These are phyloP conservation scores for Lydus trimaculatus DNA, from an alignment of 2,888 invertebrate species.

Conservation along the genomic window DNA sequence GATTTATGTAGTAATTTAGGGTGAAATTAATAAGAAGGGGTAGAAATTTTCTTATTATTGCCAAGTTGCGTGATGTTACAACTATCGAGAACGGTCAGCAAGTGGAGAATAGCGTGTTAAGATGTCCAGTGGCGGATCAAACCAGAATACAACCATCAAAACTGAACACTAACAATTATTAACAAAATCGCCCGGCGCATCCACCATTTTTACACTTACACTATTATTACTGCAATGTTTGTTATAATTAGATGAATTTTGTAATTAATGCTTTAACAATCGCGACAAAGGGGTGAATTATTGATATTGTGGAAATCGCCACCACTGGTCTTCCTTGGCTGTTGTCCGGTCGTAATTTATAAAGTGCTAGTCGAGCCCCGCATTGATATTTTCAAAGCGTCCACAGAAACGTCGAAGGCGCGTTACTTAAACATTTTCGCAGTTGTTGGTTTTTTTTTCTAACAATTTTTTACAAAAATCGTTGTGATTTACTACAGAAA, in stretches of 20 bases:
- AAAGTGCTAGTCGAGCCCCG: slow-evolving; percentile 45
- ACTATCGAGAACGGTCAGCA: slow-evolving; percentile 50
- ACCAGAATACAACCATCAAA: not conserved
- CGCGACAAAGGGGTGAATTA: not conserved
- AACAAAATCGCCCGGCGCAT: slow-evolving; percentile 7
- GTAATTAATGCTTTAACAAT: no score
- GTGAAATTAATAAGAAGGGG: slow-evolving; percentile 30
- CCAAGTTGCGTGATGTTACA: slow-evolving; percentile 55
- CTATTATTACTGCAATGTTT: no score
- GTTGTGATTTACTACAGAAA: not conserved
- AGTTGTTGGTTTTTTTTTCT: not conserved
- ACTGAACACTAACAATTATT: not conserved
- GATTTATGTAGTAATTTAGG: slow-evolving; percentile 34
- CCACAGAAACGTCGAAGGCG: slow-evolving; percentile 36
- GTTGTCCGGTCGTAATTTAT: slow-evolving; percentile 45
- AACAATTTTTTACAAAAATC: slow-evolving; percentile 5
- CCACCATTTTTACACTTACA: slow-evolving; percentile 25
- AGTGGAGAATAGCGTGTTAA: slow-evolving; percentile 59
- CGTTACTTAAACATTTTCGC: slow-evolving; percentile 18
- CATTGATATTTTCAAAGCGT: slow-evolving; percentile 47
- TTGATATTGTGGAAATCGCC: slow-evolving; percentile 15
- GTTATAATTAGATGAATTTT: not conserved
- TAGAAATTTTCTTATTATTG: slow-evolving; percentile 46
- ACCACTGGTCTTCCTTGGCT: slow-evolving; percentile 45
- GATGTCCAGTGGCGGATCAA: slow-evolving; percentile 51